Evolutionary conservation across 2,888 invertebrate genomes (phyloP), one percentile per base, ranked within the genome.

Genomic region (Masnerella sp.): DNA sequence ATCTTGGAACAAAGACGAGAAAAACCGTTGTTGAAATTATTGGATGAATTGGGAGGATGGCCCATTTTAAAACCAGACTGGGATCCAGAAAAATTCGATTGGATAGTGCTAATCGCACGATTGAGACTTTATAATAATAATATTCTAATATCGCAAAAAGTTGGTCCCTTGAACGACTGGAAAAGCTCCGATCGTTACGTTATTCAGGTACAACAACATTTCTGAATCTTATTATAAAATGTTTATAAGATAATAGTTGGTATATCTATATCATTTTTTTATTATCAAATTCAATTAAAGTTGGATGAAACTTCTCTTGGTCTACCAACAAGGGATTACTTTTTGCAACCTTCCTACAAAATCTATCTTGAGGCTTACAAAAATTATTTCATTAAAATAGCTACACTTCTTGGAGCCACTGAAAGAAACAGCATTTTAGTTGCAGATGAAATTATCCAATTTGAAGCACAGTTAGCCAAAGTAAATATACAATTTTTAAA

Each of bases 21-120:
- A 75, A 89, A 90, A 72, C 96, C 96, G 0, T 88, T 96, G 30
- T 82, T 93, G 54, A 90, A 91, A 52, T 88, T 94, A 25, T 88
- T 97, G 28, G 87, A 91, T 18, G 88, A 91, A 22, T 89, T 97
- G 5, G 97, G 97, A 17, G 96, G 96, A 1, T 98, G 97, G 97
- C 97, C 97, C 0, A 92, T 96, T 36, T 86, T 94, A 18, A 89
- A 90, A 69, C 83, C 88, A 0, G 83, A 87, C 8, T 96, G 96
- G 96, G 89, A 91, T 54, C 84, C 89, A 4, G 85, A 87, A 0
- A 86, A 89, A 15, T 95, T 95, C 80, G 91, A 94, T 82, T 93
- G 94, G 92, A 88, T 94, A 38, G 91, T 90, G 82, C 88, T 94
- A 69, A 91, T 95, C 84, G 95, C 94, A 0, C 91, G 92, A 71